Base-by-base conservation (phyloP, 2,797 vertebrate genomes). In the Anabacerthia variegaticeps region DNA sequence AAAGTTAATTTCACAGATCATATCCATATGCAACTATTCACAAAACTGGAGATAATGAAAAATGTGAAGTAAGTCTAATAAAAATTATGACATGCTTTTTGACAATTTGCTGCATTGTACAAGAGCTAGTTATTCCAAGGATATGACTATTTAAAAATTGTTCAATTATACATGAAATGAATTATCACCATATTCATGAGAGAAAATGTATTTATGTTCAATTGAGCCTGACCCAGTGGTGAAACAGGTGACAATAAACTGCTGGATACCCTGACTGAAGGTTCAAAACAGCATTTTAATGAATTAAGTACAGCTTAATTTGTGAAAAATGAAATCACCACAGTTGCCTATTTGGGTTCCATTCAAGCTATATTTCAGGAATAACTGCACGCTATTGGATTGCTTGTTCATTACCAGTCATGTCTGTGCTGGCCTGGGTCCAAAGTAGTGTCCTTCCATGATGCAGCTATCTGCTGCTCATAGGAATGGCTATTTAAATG, bases 201-300 rank as follows among this genome's bases (percentile, higher is more conserved):
- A 88, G 81, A 96, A 97, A 95, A 96, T 44, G 76, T 95, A 93
- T 97, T 95, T 88, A 94, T 96, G 94, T 93, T 98, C 97, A 97
- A 95, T 76, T 96, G 93, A 97, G 95, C 91, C 89, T 94, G 93
- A 96, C 95, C 76, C 56, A n/a, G 84, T 94, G 74, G 92, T 81
- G 71, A 93, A 97, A 93, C 87, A 97, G 96, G 97, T 97, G 96
- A 97, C 91, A 97, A 97, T 96, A 96, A 97, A 97, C 88, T 96
- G 86, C 83, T 95, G 90, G 81, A 81, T 97, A 91, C 55, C 49
- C 85, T 93, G 82, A 95, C 37, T 85, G 91, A 97, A 95, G 43
- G 69, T 91, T 92, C 84, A 91, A 94, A 96, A 97, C 82, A 43
- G 62, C 14, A 94, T 94, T 96, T 95, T 96, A 97, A 97, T 96